Conservation (phyloP, 2,888 invertebrate genomes). For the Tenthredo amoena region DNA sequence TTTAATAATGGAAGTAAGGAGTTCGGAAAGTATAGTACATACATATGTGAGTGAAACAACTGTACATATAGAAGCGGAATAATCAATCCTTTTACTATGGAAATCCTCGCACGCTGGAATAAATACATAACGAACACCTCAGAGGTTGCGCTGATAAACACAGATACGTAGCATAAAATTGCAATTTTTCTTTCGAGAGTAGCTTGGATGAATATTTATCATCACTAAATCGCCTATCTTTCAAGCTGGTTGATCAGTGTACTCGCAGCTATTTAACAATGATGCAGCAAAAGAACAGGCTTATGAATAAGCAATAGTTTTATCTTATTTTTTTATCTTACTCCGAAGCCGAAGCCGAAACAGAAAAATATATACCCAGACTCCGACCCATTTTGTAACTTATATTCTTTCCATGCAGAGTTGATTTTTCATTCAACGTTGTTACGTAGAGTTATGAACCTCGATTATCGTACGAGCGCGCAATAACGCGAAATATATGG, state of each 20-base stretch:
- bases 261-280: neutral
- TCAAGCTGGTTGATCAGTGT: neutral
- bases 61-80: neutral
- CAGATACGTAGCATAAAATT: conserved; percentile 56
- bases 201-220: conserved; percentile 60
- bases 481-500: neutral
- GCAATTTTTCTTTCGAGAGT: conserved; percentile 56
- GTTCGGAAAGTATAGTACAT: neutral
- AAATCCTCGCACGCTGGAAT: conserved; percentile 59
- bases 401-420: neutral
- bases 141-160: conserved; percentile 59
- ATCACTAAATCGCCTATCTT: conserved; percentile 12
- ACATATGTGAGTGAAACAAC: neutral
- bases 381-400: neutral
- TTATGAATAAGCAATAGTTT: conserved; percentile 10
- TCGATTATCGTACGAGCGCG: no score
- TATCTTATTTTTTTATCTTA: neutral
- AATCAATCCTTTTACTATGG: conserved; percentile 60
- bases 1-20: neutral
- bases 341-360: neutral
- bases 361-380: neutral
- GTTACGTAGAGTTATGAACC: no score
- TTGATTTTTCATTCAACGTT: no score
- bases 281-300: neutral
- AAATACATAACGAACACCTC: conserved; percentile 61